Conservation (phyloP, 2,113 vertebrate genomes). For the Triplophysa rosa region DNA sequence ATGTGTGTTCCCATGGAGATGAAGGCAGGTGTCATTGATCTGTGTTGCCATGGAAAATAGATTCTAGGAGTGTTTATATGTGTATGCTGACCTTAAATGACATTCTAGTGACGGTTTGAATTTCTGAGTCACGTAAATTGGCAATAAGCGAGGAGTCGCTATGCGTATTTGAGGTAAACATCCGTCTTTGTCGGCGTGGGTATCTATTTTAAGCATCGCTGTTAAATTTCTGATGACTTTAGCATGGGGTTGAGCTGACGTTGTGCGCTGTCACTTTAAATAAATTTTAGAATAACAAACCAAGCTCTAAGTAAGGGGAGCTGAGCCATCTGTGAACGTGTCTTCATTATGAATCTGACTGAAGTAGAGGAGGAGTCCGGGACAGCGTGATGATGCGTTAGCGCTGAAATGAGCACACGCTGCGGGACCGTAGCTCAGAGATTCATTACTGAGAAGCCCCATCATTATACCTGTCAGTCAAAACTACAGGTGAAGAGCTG, state of each 20-base stretch:
- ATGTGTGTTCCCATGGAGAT: slow-evolving; percentile 47
- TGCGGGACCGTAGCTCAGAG: slow-evolving; percentile 10
- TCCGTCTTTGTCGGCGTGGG: background rate
- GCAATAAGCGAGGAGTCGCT: background rate
- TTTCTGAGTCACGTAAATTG: background rate
- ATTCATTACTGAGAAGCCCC: slow-evolving; percentile 26
- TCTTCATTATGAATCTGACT: slow-evolving; percentile 24
- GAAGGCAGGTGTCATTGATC: slow-evolving; percentile 37
- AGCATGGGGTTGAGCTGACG: slow-evolving; percentile 4
- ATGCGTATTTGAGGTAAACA: slow-evolving; percentile 13
- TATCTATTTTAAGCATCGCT: slow-evolving; percentile 28
- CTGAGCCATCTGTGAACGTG: slow-evolving; percentile 15
- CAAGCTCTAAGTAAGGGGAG: slow-evolving; percentile 15
- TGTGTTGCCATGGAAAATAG: slow-evolving; percentile 37
- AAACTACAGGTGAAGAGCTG: background rate
- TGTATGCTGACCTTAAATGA: slow-evolving; percentile 28
- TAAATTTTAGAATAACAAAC: slow-evolving; percentile 33
- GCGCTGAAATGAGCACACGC: slow-evolving; percentile 18
- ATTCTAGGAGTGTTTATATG: slow-evolving; percentile 21
- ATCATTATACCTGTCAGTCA: slow-evolving; percentile 27
- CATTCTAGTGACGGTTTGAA: slow-evolving; percentile 20
- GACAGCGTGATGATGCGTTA: slow-evolving; percentile 2
- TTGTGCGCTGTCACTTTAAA: slow-evolving; percentile 25
- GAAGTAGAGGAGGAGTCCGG: slow-evolving; percentile 19
- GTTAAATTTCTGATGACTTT: slow-evolving; percentile 25